Evolutionary conservation across 2,888 invertebrate genomes (phyloP).

Genomic region (Fragum sueziense): DNA sequence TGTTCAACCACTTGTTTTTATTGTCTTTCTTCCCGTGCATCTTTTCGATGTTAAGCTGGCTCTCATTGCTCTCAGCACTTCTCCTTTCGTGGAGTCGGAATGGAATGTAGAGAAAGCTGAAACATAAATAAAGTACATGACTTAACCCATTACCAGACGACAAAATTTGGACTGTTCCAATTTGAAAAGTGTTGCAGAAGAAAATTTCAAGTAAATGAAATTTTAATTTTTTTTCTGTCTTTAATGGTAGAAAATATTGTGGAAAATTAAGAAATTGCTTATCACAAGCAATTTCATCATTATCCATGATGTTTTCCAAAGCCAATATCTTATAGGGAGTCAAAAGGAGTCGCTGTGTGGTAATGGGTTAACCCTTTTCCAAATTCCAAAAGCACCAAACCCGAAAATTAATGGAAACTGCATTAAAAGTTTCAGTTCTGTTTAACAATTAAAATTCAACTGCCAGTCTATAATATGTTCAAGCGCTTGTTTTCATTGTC

Average conservation of each 20-base stretch:
- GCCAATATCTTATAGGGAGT: background rate
- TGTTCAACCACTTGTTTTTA: slow-evolving; percentile 3
- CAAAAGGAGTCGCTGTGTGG: background rate
- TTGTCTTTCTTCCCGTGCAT: slow-evolving; percentile 8
- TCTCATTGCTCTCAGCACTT: slow-evolving; percentile 8
- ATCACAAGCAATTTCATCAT: background rate
- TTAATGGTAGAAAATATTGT: no score
- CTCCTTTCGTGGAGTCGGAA: slow-evolving; percentile 8
- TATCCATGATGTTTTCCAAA: background rate
- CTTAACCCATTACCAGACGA: no score
- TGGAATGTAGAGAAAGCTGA: slow-evolving; percentile 10
- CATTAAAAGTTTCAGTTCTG: no score
- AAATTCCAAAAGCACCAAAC: background rate
- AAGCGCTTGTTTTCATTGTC: slow-evolving; percentile 3
- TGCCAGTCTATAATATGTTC: background rate
- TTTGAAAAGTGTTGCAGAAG: no score
- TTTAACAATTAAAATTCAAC: no score
- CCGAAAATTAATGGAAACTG: no score
- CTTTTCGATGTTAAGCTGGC: slow-evolving; percentile 15
- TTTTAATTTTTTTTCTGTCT: no score
- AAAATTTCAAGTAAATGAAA: no score
- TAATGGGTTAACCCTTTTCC: background rate
- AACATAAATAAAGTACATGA: slow-evolving; percentile 14
- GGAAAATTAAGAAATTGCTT: no score
- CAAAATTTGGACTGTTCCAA: no score